A percentile compares a stretch with the other conserved stretches of the same genome.
Evolutionary conservation across 2,797 vertebrate genomes (phyloP).

Genomic region (Esox lucius): DNA sequence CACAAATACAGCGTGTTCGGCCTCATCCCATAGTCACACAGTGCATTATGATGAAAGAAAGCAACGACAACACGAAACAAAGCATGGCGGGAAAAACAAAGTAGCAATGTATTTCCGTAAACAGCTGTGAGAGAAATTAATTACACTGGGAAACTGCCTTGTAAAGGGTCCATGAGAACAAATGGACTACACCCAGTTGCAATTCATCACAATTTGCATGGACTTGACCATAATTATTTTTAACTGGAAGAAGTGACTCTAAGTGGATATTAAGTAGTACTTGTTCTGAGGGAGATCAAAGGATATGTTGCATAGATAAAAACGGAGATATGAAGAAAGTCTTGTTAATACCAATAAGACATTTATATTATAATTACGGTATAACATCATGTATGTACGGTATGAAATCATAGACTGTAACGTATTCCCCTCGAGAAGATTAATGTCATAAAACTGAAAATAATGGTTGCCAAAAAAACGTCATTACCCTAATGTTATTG

Average conservation of each 20-base stretch:
- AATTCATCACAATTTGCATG: conserved; percentile 80
- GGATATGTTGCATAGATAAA: conserved; percentile 4
- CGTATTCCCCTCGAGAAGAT: not conserved
- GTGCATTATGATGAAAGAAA: conserved; percentile 56
- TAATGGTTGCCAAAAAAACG: not conserved
- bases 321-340: not conserved
- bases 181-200: conserved; percentile 62
- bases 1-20: conserved; percentile 25
- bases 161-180: conserved; percentile 69
- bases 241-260: conserved; percentile 77
- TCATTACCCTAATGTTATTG: not conserved
- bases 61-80: conserved; percentile 50
- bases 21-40: conserved; percentile 17
- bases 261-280: conserved; percentile 69
- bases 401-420: not conserved
- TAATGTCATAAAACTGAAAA: not conserved
- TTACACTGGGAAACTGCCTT: conserved; percentile 57
- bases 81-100: conserved; percentile 46
- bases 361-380: not conserved
- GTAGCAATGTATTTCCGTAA: conserved; percentile 45
- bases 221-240: conserved; percentile 76
- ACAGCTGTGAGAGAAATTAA: conserved; percentile 56
- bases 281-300: conserved; percentile 27
- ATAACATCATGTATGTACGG: not conserved
- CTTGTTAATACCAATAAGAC: not conserved